Base-by-base conservation (phyloP, 2,888 invertebrate genomes). In the Aphelenchoides bicaudatus region DNA sequence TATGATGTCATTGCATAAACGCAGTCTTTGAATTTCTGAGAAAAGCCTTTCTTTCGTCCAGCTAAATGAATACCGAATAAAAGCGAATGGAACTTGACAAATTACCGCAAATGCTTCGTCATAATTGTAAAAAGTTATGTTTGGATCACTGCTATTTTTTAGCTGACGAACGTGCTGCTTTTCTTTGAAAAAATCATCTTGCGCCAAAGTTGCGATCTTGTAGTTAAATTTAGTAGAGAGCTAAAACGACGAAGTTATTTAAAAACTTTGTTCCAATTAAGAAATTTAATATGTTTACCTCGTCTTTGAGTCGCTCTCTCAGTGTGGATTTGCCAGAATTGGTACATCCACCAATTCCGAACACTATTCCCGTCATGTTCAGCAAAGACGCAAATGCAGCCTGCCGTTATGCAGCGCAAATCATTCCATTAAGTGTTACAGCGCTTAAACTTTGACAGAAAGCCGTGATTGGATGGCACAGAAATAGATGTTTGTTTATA, bases 251-350 rank as follows among this genome's bases (percentile, higher is more conserved):
- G 28, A 46, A 56, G 27, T 3, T 16, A 19, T 10, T 25, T 2
- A 56, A 1, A 59, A 49, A 49, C 21, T n/a, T 1, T 43, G 21
- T 1, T 29, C 16, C n/a, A 6, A 53, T 23, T 16, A 58, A 5
- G 21, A 37, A 19, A 10, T 58, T 10, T 56, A 28, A 47, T 56
- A 23, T 16, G 2, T 21, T n/a, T 5, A 74, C 75, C 59, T 58
- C 64, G 39, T 65, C 55, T 23, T 53, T 51, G 47, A 76, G 51
- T 30, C 55, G 56, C 28, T 55, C 57, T 5, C 72, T 67, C 29
- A 76, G 46, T 5, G 74, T 76, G 2, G 75, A 69, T 61, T 75
- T 75, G 21, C 75, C 75, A 0, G 74, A 62, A 46, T 75, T 75
- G n/a, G 75, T 75, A 58, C 73, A 71, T 28, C 55, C 55, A n/a